Percentiles rank a stretch among this genome's conserved stretches.
Conservation (phyloP, 2,113 vertebrate species). For the Meles meles region DNA sequence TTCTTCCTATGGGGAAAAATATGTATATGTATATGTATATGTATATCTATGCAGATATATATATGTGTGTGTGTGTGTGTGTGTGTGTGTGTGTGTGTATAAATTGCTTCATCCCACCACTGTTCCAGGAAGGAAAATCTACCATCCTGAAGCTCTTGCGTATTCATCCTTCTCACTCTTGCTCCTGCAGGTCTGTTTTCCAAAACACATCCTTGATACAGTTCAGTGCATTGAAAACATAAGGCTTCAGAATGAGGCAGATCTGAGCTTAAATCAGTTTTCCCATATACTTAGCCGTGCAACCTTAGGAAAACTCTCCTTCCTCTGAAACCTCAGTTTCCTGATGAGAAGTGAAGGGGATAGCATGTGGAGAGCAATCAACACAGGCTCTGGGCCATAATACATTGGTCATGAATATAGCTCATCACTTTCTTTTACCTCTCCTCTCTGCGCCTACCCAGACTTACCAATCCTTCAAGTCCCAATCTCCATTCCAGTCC, state of each 20-base stretch:
- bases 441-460: not conserved
- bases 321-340: not conserved
- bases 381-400: not conserved
- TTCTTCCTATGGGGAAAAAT: too few relatives aligned
- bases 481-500: not conserved
- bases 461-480: not conserved
- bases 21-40: too few relatives aligned
- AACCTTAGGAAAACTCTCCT: not conserved
- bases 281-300: not conserved
- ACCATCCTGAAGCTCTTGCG: not conserved
- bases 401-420: fast-evolving
- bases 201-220: not conserved
- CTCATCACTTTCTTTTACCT: not conserved
- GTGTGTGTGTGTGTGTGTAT: too few relatives aligned
- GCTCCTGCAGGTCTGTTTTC: not conserved
- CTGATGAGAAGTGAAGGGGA: not conserved
- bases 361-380: fast-evolving
- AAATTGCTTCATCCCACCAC: not conserved
- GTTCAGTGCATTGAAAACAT: not conserved
- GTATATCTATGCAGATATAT: too few relatives aligned
- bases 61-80: too few relatives aligned
- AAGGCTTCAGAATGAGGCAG: not conserved
- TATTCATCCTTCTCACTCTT: not conserved
- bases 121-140: not conserved
- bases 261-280: not conserved